Evolutionary conservation across 1,140 invertebrate species (phyloP).

Genomic region (Cecropterus lyciades): DNA sequence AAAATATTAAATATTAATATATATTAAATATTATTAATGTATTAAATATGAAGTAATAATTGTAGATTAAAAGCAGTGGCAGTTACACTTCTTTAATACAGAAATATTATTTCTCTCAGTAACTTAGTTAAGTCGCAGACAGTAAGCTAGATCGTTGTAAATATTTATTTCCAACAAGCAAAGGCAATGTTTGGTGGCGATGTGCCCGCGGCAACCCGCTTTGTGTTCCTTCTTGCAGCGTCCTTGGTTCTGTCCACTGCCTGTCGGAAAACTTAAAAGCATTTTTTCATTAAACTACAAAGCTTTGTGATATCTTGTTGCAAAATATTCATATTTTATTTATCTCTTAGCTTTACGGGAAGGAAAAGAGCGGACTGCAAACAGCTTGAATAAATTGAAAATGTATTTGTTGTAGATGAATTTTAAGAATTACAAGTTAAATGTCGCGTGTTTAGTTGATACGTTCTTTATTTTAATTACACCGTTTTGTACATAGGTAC

Average conservation of each 20-base stretch:
- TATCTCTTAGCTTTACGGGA: neutral
- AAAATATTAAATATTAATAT: no score
- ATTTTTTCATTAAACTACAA: neutral
- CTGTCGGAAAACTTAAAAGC: neutral
- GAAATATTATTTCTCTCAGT: no score
- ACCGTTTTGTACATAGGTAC: no score
- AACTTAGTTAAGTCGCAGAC: neutral
- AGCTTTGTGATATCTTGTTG: neutral
- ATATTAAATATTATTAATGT: no score
- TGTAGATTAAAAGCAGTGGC: no score
- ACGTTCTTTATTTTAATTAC: no score
- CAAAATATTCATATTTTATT: neutral
- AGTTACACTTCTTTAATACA: no score
- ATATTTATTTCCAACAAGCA: neutral
- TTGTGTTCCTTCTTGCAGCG: neutral
- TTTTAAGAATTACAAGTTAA: no score
- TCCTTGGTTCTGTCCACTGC: neutral
- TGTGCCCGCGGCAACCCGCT: neutral
- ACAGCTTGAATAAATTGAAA: no score
- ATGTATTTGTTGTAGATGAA: no score
- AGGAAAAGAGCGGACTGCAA: neutral
- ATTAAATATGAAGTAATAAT: no score
- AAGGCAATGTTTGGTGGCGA: neutral
- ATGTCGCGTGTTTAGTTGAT: no score
- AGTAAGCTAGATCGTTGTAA: neutral